Base-by-base conservation (phyloP, 2,113 vertebrate genomes). In the Capricornis sumatraensis region DNA sequence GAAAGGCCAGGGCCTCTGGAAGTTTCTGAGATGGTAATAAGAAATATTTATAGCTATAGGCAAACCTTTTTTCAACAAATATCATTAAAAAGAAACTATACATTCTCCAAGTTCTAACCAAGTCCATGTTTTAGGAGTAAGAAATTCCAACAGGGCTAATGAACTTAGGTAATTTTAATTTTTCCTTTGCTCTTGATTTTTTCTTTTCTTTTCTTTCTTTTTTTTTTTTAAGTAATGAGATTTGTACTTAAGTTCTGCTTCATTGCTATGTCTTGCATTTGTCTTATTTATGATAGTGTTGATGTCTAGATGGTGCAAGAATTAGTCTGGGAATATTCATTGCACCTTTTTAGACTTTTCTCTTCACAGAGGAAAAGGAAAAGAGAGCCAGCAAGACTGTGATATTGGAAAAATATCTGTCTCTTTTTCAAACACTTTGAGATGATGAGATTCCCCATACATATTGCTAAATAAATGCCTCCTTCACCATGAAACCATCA, bases 41-140 rank as follows among this genome's bases (percentile, higher is more conserved):
- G 96, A 95, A 96, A 97, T 94, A 96, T 97, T 95, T 96, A 96
- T 88, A 92, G 92, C 95, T 96, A 91, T 90, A 85, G 74, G 85
- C 87, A 98, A 94, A 89, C 52, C 19, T 40, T 89, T 95, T 89
- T 94, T 95, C 96, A 94, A 97, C 81, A 96, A 84, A 96, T 78
- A 95, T n/a, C 53, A 92, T 90, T 91, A 74, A 91, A 96, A 96
- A 95, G 50, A 62, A 94, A 57, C 64, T 60, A 57, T 78, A 57
- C n/a, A 50, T 78, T 12, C 14, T 89, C 67, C 43, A 76, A 58
- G 45, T 47, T 95, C 67, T 89, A 89, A 89, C 50, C 40, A 93
- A 55, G 57, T n/a, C 52, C 40, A 11, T 78, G 25, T 87, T 96
- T 97, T 55, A 85, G 30, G 60, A 67, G 25, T 81, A 43, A 17